Evolutionary conservation across 2,888 invertebrate genomes (phyloP).

Genomic region (Sycophila texana): DNA sequence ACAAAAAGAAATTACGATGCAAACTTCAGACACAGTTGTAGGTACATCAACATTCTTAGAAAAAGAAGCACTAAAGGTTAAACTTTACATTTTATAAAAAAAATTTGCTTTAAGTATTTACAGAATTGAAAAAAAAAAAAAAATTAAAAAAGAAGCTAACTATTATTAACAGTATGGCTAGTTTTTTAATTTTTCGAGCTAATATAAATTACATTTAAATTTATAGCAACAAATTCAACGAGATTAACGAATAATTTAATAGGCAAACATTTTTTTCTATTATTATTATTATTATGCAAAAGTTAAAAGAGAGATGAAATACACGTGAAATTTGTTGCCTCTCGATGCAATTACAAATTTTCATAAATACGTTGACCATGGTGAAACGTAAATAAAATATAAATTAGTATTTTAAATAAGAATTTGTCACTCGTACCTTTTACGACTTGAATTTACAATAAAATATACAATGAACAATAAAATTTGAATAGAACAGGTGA

Average conservation of each 20-base stretch:
- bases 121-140: slow-evolving; percentile 29
- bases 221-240: slow-evolving; percentile 20
- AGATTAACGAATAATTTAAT: neutral
- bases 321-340: slow-evolving; percentile 24
- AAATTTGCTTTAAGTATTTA: slow-evolving; percentile 28
- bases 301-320: neutral
- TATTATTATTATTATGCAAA: slow-evolving; percentile 9
- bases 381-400: slow-evolving; percentile 3
- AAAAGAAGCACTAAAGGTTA: slow-evolving; percentile 26
- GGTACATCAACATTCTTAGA: slow-evolving; percentile 34
- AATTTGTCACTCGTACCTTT: slow-evolving; percentile 14
- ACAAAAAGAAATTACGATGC: no score
- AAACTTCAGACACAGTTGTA: neutral
- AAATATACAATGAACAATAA: neutral
- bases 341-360: slow-evolving; percentile 13
- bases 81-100: slow-evolving; percentile 29
- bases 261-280: neutral
- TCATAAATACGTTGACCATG: neutral
- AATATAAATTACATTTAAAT: slow-evolving; percentile 22
- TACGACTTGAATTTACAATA: neutral
- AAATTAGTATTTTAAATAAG: slow-evolving; percentile 2
- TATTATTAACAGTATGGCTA: slow-evolving; percentile 6
- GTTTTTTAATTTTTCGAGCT: slow-evolving; percentile 20
- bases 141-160: slow-evolving; percentile 32
- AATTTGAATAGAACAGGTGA: no score